These are phyloP conservation scores for Manis pentadactyla DNA, from an alignment of 2,797 vertebrate species.

Conservation along the genomic window DNA sequence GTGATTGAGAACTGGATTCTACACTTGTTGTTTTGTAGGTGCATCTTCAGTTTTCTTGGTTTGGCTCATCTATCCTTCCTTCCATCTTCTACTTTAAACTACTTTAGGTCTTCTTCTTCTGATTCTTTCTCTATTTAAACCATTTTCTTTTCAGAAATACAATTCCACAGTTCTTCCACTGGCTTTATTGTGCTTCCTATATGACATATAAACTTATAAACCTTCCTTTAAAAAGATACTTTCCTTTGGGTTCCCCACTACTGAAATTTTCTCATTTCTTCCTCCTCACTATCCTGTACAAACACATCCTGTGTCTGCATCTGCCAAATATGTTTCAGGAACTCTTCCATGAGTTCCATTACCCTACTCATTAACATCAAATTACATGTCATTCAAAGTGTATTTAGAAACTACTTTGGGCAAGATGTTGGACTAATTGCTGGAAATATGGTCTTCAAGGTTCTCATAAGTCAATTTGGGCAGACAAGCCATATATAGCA, in stretches of 20 bases:
- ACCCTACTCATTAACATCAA: constrained; percentile 39
- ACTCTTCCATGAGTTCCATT: neutral
- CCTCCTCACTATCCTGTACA: neutral
- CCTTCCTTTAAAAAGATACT: constrained; percentile 44
- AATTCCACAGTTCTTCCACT: constrained; percentile 38
- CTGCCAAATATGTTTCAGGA: constrained; percentile 1
- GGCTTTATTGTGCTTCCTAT: neutral
- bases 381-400: neutral
- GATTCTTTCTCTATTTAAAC: constrained; percentile 51
- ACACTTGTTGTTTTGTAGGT: neutral
- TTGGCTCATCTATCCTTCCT: neutral
- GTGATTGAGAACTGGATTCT: neutral
- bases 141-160: neutral
- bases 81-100: constrained; percentile 26
- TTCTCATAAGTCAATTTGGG: constrained; percentile 18
- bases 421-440: neutral
- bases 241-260: neutral
- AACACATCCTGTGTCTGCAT: neutral
- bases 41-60: neutral
- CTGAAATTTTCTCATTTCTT: constrained; percentile 26
- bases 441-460: neutral
- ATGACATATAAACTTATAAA: constrained; percentile 45
- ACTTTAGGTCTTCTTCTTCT: neutral
- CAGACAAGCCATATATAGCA: neutral
- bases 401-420: constrained; percentile 30